Percentiles rank a stretch among this genome's conserved stretches.
Evolutionary conservation across 2,888 invertebrate genomes (phyloP).

Genomic region (Drosophila mercatorum): DNA sequence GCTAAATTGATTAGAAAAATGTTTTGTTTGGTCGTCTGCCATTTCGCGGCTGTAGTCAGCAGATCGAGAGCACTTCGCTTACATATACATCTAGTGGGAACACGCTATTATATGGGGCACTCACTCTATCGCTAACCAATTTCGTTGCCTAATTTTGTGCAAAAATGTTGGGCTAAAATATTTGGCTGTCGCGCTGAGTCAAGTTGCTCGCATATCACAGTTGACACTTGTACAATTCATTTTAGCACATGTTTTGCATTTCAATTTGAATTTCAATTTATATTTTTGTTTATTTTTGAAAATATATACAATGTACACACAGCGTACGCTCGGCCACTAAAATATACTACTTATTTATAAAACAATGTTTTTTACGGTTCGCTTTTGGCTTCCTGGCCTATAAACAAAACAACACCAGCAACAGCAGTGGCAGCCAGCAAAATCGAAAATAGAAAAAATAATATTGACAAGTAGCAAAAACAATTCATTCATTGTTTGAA

Average conservation of each 20-base stretch:
- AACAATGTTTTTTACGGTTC: conserved; percentile 67
- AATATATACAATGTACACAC: conserved; percentile 33
- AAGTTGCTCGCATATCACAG: conserved; percentile 71
- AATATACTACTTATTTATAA: conserved; percentile 61
- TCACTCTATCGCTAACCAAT: conserved; percentile 26
- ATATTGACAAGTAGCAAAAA: conserved; percentile 74
- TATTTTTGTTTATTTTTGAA: conserved; percentile 54
- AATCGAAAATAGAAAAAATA: conserved; percentile 48
- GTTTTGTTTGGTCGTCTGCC: conserved; percentile 62
- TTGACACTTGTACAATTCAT: conserved; percentile 77
- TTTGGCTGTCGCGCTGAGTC: conserved; percentile 70
- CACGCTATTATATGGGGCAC: conserved; percentile 1
- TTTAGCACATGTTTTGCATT: conserved; percentile 72
- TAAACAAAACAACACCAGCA: conserved; percentile 56
- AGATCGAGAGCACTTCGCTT: conserved; percentile 40
- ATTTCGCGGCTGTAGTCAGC: conserved; percentile 24
- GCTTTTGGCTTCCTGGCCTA: conserved; percentile 59
- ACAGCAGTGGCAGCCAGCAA: conserved; percentile 12
- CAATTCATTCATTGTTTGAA: conserved; percentile 75
- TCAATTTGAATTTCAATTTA: conserved; percentile 57
- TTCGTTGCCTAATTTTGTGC: conserved; percentile 52
- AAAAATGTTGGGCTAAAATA: conserved; percentile 48
- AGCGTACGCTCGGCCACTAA: conserved; percentile 32
- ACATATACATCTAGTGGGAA: neutral
- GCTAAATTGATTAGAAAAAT: conserved; percentile 64